A percentile compares a stretch with the other conserved stretches of the same genome.
phyloP scores from a whole-genome alignment of 1,140 invertebrate genomes.

The Diorhabda sublineata region DNA sequence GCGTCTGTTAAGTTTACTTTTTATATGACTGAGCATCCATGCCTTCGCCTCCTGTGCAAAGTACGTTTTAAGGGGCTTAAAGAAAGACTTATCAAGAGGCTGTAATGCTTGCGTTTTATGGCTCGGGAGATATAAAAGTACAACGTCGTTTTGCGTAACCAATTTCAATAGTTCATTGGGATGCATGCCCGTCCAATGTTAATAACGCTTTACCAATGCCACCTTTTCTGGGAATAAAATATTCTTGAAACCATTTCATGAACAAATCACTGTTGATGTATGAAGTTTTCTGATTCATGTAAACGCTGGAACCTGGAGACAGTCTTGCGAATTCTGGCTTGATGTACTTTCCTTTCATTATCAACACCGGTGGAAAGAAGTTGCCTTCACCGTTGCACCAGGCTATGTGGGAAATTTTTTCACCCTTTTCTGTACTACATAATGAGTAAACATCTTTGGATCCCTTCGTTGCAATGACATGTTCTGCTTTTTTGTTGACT shows the following conservation, averaged over 20 bases:
- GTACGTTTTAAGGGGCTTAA: conserved; percentile 35
- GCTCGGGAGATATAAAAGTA: conserved; percentile 37
- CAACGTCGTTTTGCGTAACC: conserved; percentile 34
- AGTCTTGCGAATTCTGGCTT: conserved; percentile 30
- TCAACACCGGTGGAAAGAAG: conserved; percentile 28
- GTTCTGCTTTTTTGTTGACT: too few relatives aligned
- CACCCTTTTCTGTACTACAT: conserved; percentile 25
- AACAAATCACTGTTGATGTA: conserved; percentile 34
- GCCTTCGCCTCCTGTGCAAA: not conserved
- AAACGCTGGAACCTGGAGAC: conserved; percentile 33
- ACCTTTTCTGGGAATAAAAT: conserved; percentile 41
- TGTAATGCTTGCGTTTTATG: conserved; percentile 40
- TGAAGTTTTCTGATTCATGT: conserved; percentile 32
- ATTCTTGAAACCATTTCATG: conserved; percentile 27
- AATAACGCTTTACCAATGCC: conserved; percentile 4
- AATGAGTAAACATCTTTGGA: too few relatives aligned
- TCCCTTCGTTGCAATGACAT: too few relatives aligned
- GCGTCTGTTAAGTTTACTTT: not conserved
- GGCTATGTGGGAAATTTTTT: conserved; percentile 29
- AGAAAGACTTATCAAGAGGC: conserved; percentile 37
- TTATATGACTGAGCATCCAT: not conserved
- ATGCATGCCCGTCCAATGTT: conserved; percentile 45
- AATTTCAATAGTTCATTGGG: conserved; percentile 38
- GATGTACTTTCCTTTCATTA: conserved; percentile 33
- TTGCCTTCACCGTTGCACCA: conserved; percentile 23